Conservation (phyloP, 2,113 vertebrate species). For the Periophthalmus modestus region DNA sequence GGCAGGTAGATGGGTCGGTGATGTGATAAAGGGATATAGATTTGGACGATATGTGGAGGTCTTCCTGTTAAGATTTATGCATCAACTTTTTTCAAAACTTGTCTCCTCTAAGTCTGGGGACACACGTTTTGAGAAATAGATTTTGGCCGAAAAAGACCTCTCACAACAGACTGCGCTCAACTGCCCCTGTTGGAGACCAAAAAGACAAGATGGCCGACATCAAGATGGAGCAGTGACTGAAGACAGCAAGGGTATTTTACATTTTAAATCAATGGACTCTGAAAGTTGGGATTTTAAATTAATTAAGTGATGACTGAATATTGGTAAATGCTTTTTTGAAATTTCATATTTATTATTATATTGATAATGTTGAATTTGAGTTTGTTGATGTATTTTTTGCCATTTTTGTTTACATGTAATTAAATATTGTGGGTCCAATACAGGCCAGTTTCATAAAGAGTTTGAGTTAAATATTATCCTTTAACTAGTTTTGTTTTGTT, state of each 20-base stretch:
- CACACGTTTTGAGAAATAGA: neutral
- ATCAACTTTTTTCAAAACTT: neutral
- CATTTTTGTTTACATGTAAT: constrained; percentile 4
- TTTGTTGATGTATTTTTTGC: constrained; percentile 15
- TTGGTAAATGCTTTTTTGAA: constrained; percentile 7
- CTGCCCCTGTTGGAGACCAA: no score
- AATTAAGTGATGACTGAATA: constrained; percentile 1
- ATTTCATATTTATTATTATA: constrained; percentile 8
- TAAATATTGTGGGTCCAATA: constrained; percentile 5
- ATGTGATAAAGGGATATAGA: no score
- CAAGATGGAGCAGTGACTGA: neutral
- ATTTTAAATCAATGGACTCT: neutral
- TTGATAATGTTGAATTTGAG: constrained; percentile 47
- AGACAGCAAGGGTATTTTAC: constrained; percentile 13
- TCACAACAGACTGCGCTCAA: no score
- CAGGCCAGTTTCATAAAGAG: neutral
- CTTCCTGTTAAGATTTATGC: no score
- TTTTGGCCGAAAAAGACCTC: no score
- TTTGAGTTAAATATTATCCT: neutral
- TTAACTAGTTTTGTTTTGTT: no score
- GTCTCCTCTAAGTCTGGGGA: neutral
- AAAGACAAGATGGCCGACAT: neutral
- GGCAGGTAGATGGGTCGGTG: no score
- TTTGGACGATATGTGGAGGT: no score
- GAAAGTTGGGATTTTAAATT: constrained; percentile 13